Percentiles rank a stretch among this genome's conserved stretches.
Conservation (phyloP, 2,797 vertebrate genomes). For the Rhinichthys osculus region DNA sequence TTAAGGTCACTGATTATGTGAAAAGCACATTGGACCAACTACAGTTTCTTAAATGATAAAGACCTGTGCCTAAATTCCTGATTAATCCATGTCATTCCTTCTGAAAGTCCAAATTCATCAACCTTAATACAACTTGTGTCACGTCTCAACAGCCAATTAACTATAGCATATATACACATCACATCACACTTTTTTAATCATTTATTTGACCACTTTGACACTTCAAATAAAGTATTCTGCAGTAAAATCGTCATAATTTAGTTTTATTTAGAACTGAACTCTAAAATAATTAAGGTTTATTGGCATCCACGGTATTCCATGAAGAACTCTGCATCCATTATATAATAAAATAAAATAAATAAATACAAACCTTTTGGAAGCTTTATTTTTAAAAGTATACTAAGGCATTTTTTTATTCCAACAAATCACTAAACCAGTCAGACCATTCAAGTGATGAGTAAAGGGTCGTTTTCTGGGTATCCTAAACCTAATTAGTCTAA, state of each 20-base stretch:
- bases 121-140: conserved; percentile 10
- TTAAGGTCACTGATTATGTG: conserved; percentile 28
- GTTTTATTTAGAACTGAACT: neutral
- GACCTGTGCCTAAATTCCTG: neutral
- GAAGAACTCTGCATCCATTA: neutral
- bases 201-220: too few relatives aligned
- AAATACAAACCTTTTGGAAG: neutral
- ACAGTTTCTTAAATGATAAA: neutral
- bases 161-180: neutral
- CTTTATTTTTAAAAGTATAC: neutral
- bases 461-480: neutral
- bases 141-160: conserved; percentile 21
- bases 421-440: neutral
- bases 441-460: neutral
- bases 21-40: conserved; percentile 25
- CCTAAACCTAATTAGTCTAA: neutral
- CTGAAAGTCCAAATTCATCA: conserved; percentile 15
- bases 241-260: neutral
- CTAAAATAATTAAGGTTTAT: neutral
- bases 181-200: too few relatives aligned
- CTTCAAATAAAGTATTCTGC: neutral
- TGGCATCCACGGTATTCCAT: neutral
- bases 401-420: neutral
- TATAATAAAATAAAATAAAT: too few relatives aligned
- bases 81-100: neutral